Conservation (phyloP, 2,113 vertebrate species). For the Microcebus murinus region DNA sequence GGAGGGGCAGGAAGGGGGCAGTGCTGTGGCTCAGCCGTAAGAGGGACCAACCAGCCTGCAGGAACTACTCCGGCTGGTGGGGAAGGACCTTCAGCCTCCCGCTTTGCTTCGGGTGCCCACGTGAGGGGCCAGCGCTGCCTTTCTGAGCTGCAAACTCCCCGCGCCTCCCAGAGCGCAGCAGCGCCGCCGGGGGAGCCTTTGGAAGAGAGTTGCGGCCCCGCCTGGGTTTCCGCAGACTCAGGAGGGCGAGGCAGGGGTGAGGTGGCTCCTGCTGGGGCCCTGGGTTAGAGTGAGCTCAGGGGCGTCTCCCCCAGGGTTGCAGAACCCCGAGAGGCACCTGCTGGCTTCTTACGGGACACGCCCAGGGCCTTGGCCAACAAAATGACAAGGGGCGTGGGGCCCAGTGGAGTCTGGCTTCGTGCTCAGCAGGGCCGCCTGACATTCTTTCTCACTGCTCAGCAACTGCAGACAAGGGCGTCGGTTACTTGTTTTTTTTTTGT, state of each 20-base stretch:
- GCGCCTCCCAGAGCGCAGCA: too few relatives aligned
- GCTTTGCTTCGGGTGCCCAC: not conserved
- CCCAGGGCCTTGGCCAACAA: not conserved
- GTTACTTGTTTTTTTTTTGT: too few relatives aligned
- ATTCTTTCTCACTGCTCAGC: not conserved
- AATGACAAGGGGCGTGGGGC: accelerated
- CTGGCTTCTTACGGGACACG: accelerated
- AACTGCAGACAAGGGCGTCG: accelerated
- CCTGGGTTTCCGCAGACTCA: accelerated
- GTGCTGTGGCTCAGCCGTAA: not conserved
- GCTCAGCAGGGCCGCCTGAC: accelerated
- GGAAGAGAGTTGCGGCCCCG: accelerated
- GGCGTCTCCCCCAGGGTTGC: accelerated
- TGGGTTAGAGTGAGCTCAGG: not conserved
- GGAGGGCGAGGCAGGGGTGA: accelerated
- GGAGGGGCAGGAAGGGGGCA: too few relatives aligned
- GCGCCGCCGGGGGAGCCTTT: too few relatives aligned
- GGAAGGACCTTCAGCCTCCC: not conserved
- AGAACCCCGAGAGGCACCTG: not conserved
- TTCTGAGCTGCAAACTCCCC: not conserved
- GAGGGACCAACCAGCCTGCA: not conserved
- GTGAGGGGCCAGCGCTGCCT: accelerated
- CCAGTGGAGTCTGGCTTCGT: accelerated
- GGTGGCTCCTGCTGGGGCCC: not conserved
- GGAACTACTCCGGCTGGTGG: not conserved